phyloP scores from a whole-genome alignment of 2,888 invertebrate species.

The Hydroisotoma schaefferi region DNA sequence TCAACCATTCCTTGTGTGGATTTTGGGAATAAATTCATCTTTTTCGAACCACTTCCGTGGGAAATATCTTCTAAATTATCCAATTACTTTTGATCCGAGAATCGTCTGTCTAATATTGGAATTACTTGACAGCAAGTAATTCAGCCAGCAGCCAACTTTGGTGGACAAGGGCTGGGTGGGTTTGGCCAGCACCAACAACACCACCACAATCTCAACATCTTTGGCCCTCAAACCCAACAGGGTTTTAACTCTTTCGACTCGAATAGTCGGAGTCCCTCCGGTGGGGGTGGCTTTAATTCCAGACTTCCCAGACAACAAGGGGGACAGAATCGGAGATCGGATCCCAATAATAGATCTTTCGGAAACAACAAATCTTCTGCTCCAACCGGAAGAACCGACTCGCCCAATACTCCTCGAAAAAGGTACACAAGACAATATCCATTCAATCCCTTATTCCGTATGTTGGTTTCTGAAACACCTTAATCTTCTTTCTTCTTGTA shows the following conservation, averaged over 20 bases:
- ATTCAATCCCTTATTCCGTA: background rate
- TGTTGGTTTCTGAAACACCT: too few relatives aligned
- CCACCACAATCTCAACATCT: constrained; percentile 5
- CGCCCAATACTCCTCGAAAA: constrained; percentile 4
- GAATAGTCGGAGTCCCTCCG: constrained; percentile 6
- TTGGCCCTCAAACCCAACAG: constrained; percentile 12
- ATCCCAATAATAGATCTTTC: background rate
- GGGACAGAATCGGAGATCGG: background rate
- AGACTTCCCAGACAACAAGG: background rate
- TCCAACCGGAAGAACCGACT: background rate
- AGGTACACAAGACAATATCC: constrained; percentile 6
- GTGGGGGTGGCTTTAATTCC: background rate
- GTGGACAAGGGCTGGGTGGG: too few relatives aligned
- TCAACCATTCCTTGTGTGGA: too few relatives aligned
- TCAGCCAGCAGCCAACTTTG: background rate
- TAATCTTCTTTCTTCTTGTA: too few relatives aligned
- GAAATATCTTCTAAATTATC: too few relatives aligned
- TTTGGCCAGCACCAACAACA: constrained; percentile 13
- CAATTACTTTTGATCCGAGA: too few relatives aligned
- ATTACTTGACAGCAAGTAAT: constrained; percentile 2
- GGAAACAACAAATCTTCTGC: background rate
- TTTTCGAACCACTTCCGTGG: too few relatives aligned
- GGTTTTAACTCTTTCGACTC: background rate
- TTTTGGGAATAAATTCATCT: too few relatives aligned
- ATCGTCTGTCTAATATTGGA: background rate